These are phyloP conservation scores for Physocephala rufipes DNA, from an alignment of 2,888 invertebrate species.

Conservation along the genomic window DNA sequence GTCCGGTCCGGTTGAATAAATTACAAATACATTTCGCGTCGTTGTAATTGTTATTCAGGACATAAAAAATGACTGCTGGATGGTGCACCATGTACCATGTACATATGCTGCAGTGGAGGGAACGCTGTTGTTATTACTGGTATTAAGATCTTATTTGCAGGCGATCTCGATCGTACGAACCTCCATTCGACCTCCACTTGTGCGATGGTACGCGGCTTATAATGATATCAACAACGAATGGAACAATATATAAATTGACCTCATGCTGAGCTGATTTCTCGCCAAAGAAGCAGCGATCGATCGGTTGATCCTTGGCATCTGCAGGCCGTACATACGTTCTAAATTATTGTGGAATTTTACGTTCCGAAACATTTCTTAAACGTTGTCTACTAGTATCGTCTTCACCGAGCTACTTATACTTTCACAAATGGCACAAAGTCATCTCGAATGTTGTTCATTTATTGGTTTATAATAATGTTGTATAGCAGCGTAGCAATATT, in stretches of 20 bases:
- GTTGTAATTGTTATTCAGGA: conserved; percentile 34
- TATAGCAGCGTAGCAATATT: conserved; percentile 40
- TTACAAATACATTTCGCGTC: conserved; percentile 36
- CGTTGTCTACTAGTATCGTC: background rate
- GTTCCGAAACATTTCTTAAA: too few relatives aligned
- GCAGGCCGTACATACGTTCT: too few relatives aligned
- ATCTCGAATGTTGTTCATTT: conserved; percentile 52
- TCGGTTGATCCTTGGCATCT: conserved; percentile 14
- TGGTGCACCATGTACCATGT: background rate
- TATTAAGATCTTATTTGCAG: background rate
- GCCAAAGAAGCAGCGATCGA: conserved; percentile 1
- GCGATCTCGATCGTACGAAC: background rate
- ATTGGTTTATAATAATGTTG: conserved; percentile 61
- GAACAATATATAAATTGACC: conserved; percentile 48
- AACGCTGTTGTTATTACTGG: background rate
- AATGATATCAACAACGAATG: conserved; percentile 47
- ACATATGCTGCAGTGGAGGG: background rate
- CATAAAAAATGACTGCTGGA: conserved; percentile 5
- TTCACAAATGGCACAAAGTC: conserved; percentile 34
- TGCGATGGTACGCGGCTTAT: conserved; percentile 42
- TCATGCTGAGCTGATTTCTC: conserved; percentile 56
- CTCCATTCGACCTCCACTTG: conserved; percentile 56
- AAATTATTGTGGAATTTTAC: too few relatives aligned
- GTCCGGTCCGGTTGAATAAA: conserved; percentile 17
- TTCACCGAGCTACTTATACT: background rate